Evolutionary conservation across 2,888 invertebrate genomes (phyloP).

Genomic region (Hybos culiciformis): DNA sequence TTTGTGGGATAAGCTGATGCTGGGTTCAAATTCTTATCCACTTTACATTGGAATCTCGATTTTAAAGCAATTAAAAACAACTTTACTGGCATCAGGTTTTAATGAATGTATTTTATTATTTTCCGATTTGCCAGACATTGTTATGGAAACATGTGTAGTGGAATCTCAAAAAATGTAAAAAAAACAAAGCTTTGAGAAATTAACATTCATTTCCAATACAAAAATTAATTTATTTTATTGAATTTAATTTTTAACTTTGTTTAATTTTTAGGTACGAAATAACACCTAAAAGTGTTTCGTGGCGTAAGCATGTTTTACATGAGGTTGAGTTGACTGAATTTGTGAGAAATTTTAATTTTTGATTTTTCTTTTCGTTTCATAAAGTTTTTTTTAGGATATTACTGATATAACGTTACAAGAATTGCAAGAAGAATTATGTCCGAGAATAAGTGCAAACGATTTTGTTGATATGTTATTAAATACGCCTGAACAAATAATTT

Average conservation of each 20-base stretch:
- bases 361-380: not conserved
- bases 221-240: no score
- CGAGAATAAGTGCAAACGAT: conserved; percentile 76
- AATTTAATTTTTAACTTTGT: no score
- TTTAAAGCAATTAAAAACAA: conserved; percentile 70
- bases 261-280: no score
- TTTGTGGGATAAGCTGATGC: conserved; percentile 89
- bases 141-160: conserved; percentile 83
- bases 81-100: conserved; percentile 79
- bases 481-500: conserved; percentile 40
- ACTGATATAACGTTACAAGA: conserved; percentile 53
- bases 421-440: conserved; percentile 59
- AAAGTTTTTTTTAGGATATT: conserved; percentile 44
- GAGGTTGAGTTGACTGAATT: conserved; percentile 25
- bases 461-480: conserved; percentile 58
- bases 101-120: conserved; percentile 97
- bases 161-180: conserved; percentile 81
- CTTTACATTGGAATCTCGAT: conserved; percentile 90
- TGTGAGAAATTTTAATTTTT: conserved; percentile 20
- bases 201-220: no score
- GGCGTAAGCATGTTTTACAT: conserved; percentile 59
- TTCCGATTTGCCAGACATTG: conserved; percentile 96
- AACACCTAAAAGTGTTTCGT: conserved; percentile 80
- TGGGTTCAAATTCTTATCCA: conserved; percentile 87
- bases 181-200: no score